Evolutionary conservation across 1,140 invertebrate genomes (phyloP).

Genomic region (Monochamus saltuarius): DNA sequence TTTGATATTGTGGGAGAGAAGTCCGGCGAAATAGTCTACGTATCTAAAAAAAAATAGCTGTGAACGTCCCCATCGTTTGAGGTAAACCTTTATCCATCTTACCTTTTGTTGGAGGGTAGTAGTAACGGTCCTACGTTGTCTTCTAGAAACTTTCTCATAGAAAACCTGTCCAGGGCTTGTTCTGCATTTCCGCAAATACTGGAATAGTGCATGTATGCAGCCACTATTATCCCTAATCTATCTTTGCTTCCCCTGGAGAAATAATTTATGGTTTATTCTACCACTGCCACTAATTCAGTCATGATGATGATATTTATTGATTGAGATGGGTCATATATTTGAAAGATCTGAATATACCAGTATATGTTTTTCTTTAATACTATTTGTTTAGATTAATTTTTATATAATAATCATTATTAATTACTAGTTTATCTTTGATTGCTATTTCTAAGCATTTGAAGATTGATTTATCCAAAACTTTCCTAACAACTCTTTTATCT

Average conservation of each 20-base stretch:
- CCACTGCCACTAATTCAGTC: too few relatives aligned
- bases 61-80: not conserved
- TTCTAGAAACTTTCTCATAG: slow-evolving; percentile 88
- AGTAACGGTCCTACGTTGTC: slow-evolving; percentile 79
- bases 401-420: too few relatives aligned
- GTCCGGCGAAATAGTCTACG: slow-evolving; percentile 85
- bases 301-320: too few relatives aligned
- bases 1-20: slow-evolving; percentile 81
- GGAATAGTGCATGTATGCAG: slow-evolving; percentile 92
- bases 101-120: slow-evolving; percentile 89
- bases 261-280: not conserved
- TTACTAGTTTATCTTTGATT: too few relatives aligned
- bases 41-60: slow-evolving; percentile 63
- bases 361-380: too few relatives aligned
- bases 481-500: too few relatives aligned
- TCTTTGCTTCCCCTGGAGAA: slow-evolving; percentile 67
- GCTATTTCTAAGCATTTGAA: too few relatives aligned
- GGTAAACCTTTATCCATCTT: slow-evolving; percentile 29
- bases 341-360: too few relatives aligned
- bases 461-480: too few relatives aligned
- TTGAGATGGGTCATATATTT: too few relatives aligned
- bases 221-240: slow-evolving; percentile 81
- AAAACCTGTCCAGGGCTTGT: slow-evolving; percentile 86
- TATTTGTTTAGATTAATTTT: too few relatives aligned
- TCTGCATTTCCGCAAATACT: slow-evolving; percentile 88